Base-by-base conservation (phyloP, 2,888 invertebrate species). In the Pomacea canaliculata region DNA sequence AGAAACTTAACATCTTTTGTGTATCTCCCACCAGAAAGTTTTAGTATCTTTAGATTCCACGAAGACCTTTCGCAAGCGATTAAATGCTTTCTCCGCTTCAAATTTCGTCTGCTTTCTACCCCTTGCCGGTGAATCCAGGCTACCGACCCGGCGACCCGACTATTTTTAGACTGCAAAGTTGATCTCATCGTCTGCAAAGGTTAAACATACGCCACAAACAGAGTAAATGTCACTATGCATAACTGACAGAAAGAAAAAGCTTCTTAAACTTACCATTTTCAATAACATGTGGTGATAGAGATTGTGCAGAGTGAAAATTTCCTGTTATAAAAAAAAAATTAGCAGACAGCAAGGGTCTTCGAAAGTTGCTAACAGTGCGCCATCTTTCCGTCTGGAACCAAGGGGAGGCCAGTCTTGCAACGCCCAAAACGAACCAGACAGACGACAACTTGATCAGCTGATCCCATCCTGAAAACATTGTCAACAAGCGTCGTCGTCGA, bases 181-280 rank as follows among this genome's bases (percentile, higher is more conserved):
- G 74, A 74, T 74, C 74, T 74, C 74, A 74, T 74, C 74, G 74
- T 74, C 74, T 74, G 74, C 74, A 74, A 74, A 74, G 74, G 74
- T 74, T 74, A 74, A 67, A 59, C 59, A 56, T 69, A 51, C 62
- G 60, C 49, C 62, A 62, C 51, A 62, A 62, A 68, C 19, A 59
- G 37, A 48, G 37, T 23, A 27, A 67, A 65, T 73, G 37, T 73
- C 51, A 48, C 19, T 19, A 13, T 37, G 46, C 59, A 37, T 27
- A 74, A 46, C 69, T 62, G 49, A 60, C 27, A 37, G 37, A 46
- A n/a, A 46, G 46, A 10, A 23, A 13, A 62, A 62, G 68, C 74
- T 69, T 69, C 46, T 69, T 27, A 49, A 37, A 69, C 74, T 69
- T 69, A 74, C 74, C 18, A 18, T 46, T 23, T 63, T 49, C 10